Evolutionary conservation across 2,113 vertebrate species (phyloP), one percentile per base, ranked within the genome.

Genomic region (Tupaia chinensis): DNA sequence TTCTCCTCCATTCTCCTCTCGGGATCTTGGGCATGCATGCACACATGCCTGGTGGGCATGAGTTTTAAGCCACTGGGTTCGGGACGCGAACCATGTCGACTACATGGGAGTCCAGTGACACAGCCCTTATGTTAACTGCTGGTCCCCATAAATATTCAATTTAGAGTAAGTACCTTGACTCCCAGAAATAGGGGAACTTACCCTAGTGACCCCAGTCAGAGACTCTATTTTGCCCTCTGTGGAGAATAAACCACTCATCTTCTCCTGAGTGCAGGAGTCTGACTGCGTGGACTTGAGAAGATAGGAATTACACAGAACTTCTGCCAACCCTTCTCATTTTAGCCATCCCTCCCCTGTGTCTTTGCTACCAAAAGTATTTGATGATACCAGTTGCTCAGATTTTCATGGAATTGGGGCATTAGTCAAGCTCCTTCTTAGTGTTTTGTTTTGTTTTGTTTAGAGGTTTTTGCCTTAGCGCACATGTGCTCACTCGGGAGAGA

Each of bases 171-270:
- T 27, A 34, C 25, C 10, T 29, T 56, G 34, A 34, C 53, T 25
- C 13, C 80, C 53, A 81, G 6, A 61, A 44, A 60, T 60, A 34
- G 58, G 34, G 53, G 6, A 23, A 4, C 7, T 74, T 68, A 25
- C 56, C 14, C 32, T 66, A 68, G 0, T 58, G 60, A 32, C 11
- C 7, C 22, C 6, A 54, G 19, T 84, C 68, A 92, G 94, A 66
- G 60, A 34, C 23, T 68, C 56, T 95, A 20, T 79, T 95, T 89
- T 74, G 79, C 58, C 20, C 7, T 92, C 11, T 92, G 20, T 73
- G 32, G 27, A 56, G 32, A 44, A 63, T 19, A 94, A 29, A 70
- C 23, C 4, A 60, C 32, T 20, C 2, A 4, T n/a, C 56, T 66
- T 23, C 7, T 86, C 66, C 32, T 87, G 82, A 58, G 25, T 72